phyloP scores from a whole-genome alignment of 2,888 invertebrate species.

The Unio pictorum region DNA sequence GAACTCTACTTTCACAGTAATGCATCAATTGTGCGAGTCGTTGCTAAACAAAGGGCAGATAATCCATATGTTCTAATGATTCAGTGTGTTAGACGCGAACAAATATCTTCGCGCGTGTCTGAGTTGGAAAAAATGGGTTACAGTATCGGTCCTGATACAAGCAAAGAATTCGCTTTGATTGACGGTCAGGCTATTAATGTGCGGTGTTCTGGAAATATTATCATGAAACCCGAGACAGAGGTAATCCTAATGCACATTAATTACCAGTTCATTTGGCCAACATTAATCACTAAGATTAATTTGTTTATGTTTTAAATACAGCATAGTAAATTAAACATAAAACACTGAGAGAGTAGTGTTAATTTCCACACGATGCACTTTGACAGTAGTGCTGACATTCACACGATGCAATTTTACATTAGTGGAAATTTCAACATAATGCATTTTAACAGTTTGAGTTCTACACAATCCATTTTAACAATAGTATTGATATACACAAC shows the following conservation, averaged over 20 bases:
- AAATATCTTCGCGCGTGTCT: not conserved
- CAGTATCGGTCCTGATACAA: conserved; percentile 1
- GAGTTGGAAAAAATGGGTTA: not conserved
- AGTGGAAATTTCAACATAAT: no score
- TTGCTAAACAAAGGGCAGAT: conserved; percentile 1
- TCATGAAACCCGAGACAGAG: not conserved
- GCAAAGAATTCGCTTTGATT: conserved; percentile 1
- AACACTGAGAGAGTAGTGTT: no score
- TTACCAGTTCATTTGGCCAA: not conserved
- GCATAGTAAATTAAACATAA: no score
- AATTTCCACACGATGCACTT: no score
- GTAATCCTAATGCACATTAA: not conserved
- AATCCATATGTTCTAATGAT: not conserved
- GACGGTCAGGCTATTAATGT: conserved; percentile 1
- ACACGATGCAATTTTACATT: no score
- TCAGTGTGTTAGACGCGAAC: not conserved
- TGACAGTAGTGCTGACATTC: no score
- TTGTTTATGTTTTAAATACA: no score
- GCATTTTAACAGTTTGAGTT: no score
- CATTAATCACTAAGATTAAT: not conserved
- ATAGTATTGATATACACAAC: no score
- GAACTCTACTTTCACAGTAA: not conserved
- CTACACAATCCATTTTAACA: no score
- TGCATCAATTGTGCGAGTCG: conserved; percentile 3
- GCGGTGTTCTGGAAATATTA: conserved; percentile 1